Base-by-base conservation (phyloP, 1,140 invertebrate genomes). In the Glossosoma conforme region DNA sequence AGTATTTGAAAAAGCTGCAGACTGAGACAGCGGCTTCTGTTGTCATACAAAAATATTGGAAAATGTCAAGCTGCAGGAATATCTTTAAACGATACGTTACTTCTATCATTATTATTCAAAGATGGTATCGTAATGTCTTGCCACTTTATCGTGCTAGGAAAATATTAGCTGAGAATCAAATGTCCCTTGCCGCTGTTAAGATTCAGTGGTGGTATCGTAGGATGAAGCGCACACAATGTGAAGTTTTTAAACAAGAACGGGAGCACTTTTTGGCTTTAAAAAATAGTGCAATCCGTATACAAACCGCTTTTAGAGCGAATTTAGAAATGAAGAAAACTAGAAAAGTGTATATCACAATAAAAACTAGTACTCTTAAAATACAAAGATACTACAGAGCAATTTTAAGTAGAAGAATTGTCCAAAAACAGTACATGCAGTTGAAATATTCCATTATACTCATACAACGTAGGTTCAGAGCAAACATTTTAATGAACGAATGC, bases 31-130 rank as follows among this genome's bases (percentile, higher is more conserved):
- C 57, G n/a, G 72, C 78, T 0, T 69, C 68, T 1, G 61, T 77
- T 3, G 61, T 66, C 1, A 61, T 85, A 30, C 82, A 85, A 50
- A 76, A 72, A 54, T 71, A 71, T 51, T 78, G 67, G 43, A 70
- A 77, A 28, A 75, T 75, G 52, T 77, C 66, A 60, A 33, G 72
- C n/a, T 65, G 64, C 6, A 72, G 72, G 21, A 75, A 60, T 56
- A 64, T 62, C 11, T 64, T 73, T 5, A 57, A 53, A 2, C 61
- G 60, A 22, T 38, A 59, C 2, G 65, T 61, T 25, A 59, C 51
- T 2, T 57, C 59, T 8, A 58, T 64, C 10, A 24, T 69, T 1
- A 32, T 25, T 10, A 68, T 78, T 35, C 76, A 78, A 52, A 52
- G 19, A 5, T 64, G 65, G 52, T 76, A 68, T 64, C 63, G 70